Percentiles rank a stretch among this genome's conserved stretches.
Evolutionary conservation across 2,113 vertebrate species (phyloP).

Genomic region (Passer montanus): DNA sequence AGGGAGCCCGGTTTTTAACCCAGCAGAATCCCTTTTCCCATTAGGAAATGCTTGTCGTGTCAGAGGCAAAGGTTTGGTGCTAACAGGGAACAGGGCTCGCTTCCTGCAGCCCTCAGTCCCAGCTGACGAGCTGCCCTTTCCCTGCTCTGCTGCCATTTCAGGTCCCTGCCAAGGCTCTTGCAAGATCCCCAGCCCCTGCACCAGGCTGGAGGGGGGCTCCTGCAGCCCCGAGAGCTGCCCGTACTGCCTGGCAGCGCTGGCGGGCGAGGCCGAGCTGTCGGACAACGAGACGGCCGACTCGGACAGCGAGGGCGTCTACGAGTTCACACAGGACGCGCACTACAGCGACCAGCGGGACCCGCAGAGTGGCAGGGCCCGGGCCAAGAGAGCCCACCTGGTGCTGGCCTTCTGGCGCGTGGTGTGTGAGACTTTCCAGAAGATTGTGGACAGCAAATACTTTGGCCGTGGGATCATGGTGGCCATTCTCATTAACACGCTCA

Average conservation of each 20-base stretch:
- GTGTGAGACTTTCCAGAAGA: slow-evolving; percentile 93
- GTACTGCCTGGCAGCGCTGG: slow-evolving; percentile 82
- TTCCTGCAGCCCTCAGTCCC: rapidly evolving
- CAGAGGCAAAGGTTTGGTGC: background rate
- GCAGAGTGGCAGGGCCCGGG: slow-evolving; percentile 65
- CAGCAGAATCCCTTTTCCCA: background rate
- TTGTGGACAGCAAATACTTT: slow-evolving; percentile 99
- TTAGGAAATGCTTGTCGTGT: background rate
- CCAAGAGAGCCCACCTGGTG: slow-evolving; percentile 59
- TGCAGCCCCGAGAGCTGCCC: slow-evolving; percentile 88
- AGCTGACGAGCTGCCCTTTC: background rate
- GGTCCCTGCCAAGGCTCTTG: slow-evolving; percentile 83
- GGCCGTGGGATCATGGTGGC: slow-evolving; percentile 98
- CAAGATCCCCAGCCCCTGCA: slow-evolving; percentile 84
- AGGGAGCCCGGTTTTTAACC: background rate
- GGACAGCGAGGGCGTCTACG: slow-evolving; percentile 90
- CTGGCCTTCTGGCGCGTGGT: slow-evolving; percentile 90
- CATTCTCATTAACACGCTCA: slow-evolving; percentile 97
- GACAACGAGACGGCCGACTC: slow-evolving; percentile 85
- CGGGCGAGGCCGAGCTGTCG: slow-evolving; percentile 75
- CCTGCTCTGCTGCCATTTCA: slow-evolving; percentile 6
- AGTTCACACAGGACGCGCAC: slow-evolving; percentile 90
- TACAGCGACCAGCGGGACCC: slow-evolving; percentile 83
- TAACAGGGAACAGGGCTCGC: rapidly evolving
- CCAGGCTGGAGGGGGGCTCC: slow-evolving; percentile 81